Conservation (phyloP, 1,140 invertebrate species). For the Lepidostoma basale region DNA sequence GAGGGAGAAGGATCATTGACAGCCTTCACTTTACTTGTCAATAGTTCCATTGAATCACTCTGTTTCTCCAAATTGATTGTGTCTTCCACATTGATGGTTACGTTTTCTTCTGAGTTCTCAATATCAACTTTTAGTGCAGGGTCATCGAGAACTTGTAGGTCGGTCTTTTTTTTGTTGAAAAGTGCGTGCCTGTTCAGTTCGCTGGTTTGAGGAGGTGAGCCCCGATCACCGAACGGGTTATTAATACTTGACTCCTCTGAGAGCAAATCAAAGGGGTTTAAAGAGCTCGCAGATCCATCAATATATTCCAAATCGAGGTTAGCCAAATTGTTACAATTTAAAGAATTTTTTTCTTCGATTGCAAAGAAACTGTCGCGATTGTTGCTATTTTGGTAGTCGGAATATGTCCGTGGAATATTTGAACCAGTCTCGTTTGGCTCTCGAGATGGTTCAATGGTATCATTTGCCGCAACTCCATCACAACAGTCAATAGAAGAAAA, state of each 20-base stretch:
- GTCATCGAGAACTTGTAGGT: conserved; percentile 15
- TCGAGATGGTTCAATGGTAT: conserved; percentile 30
- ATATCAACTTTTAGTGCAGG: neutral
- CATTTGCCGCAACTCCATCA: conserved; percentile 17
- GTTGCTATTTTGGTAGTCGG: no score
- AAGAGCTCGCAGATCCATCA: neutral
- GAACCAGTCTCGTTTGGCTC: no score
- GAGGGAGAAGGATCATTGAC: no score
- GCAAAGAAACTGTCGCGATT: no score
- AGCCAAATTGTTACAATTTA: conserved; percentile 4
- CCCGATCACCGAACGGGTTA: conserved; percentile 14
- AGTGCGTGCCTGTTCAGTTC: conserved; percentile 53
- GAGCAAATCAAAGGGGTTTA: conserved; percentile 11
- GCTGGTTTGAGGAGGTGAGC: conserved; percentile 29
- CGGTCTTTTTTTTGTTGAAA: conserved; percentile 53
- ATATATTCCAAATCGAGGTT: conserved; percentile 20
- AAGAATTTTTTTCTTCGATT: no score
- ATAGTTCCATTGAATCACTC: neutral
- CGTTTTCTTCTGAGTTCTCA: neutral
- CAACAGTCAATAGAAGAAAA: conserved; percentile 34
- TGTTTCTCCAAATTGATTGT: neutral
- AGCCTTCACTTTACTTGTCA: no score
- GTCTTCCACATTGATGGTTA: neutral
- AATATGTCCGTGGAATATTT: no score
- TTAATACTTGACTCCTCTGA: conserved; percentile 9